A percentile compares a stretch with the other conserved stretches of the same genome.
These are phyloP conservation scores for Etheostoma cragini DNA, from an alignment of 2,113 vertebrate genomes.

Conservation along the genomic window DNA sequence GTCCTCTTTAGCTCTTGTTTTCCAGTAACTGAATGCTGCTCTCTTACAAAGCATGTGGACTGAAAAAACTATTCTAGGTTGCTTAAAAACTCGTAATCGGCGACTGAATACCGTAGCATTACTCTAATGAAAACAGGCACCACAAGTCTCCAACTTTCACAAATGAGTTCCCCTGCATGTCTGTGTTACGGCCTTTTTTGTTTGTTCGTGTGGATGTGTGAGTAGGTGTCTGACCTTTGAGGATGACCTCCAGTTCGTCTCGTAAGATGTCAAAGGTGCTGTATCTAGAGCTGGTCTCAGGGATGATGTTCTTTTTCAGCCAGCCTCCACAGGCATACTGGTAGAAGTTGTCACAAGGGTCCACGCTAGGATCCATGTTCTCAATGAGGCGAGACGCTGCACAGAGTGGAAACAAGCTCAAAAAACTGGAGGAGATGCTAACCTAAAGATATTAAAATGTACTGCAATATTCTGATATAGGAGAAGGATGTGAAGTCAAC, in stretches of 20 bases:
- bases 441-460: not conserved
- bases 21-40: conserved; percentile 29
- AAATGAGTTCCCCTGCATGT: not conserved
- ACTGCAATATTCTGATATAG: not conserved
- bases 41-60: conserved; percentile 5
- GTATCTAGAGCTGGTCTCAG: conserved; percentile 93
- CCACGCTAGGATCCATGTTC: conserved; percentile 89
- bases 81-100: conserved; percentile 4
- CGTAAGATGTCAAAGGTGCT: conserved; percentile 96
- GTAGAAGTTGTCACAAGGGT: conserved; percentile 94
- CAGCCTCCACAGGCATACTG: conserved; percentile 95
- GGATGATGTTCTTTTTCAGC: conserved; percentile 94
- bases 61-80: not conserved
- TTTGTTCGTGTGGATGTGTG: not conserved
- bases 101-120: not conserved
- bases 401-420: conserved; percentile 16
- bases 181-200: not conserved
- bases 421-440: not conserved
- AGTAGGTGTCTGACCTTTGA: conserved; percentile 88
- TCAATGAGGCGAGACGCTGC: conserved; percentile 92
- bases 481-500: not conserved
- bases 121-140: not conserved
- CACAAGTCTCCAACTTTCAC: not conserved
- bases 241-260: conserved; percentile 92
- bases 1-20: conserved; percentile 48